Evolutionary conservation across 1,140 invertebrate genomes (phyloP), one percentile per base, ranked within the genome.

Genomic region (Sarcophaga bullata): DNA sequence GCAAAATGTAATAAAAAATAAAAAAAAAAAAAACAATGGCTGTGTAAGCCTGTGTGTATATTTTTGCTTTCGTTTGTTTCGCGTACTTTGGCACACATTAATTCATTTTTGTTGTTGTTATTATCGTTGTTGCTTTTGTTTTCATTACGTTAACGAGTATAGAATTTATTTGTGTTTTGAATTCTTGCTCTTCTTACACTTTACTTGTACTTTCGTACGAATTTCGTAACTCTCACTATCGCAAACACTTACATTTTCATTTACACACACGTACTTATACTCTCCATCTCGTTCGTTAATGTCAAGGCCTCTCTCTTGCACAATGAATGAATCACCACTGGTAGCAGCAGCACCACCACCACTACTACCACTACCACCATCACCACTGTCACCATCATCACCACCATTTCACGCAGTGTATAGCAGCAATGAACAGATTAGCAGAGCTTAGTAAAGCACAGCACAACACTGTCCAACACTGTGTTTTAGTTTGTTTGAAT

Each of bases 191-290:
- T 68, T 68, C 25, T 37, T 37, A 37, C 25, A 68, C n/a, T 10
- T 68, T 68, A 68, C 62, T 76, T 76, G 73, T 78, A 78, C 49
- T 81, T 72, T 81, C 80, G 52, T 50, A 68, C 80, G 52, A 19
- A 68, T 72, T 81, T 72, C 62, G 50, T 81, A 62, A 68, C 80
- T 68, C 80, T 81, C 80, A 68, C 80, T 81, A 68, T 81, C 80
- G 46, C 54, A 47, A 81, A 47, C 54, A 81, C 78, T 37, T 37
- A 80, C 78, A 80, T 6, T 81, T 72, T 46, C 80, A 49, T 48
- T 81, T 58, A n/a, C 25, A 75, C 25, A 37, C 25, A 37, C 25
- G 25, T 37, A 37, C 25, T 48, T 47, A 48, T 48, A 37, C 25
- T 37, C 8, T 78, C 75, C 37, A 78, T 78, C 75, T 78, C 75